Conservation (phyloP, 2,797 vertebrate species). For the Galaxias olidus region DNA sequence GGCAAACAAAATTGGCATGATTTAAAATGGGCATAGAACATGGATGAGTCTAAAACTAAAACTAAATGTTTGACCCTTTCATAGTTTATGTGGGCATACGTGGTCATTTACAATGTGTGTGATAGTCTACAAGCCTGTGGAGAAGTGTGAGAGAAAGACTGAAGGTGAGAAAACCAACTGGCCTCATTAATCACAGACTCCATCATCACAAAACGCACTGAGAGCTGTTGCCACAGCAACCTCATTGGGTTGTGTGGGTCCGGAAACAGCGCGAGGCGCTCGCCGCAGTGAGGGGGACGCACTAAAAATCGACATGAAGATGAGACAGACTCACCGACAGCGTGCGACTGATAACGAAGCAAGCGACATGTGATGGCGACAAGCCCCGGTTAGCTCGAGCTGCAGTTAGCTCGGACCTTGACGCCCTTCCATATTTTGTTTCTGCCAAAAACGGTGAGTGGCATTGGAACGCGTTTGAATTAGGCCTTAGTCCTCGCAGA, state of each 20-base stretch:
- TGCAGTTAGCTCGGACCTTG: slow-evolving; percentile 10
- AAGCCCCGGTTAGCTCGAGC: slow-evolving; percentile 3
- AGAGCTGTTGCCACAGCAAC: slow-evolving; percentile 64
- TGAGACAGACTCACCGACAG: slow-evolving; percentile 53
- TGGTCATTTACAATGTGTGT: too few relatives aligned
- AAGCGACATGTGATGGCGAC: slow-evolving; percentile 22
- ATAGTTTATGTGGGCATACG: too few relatives aligned
- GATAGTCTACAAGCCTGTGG: too few relatives aligned
- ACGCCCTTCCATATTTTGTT: not conserved
- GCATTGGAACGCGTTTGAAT: not conserved
- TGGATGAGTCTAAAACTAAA: too few relatives aligned
- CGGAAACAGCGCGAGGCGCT: slow-evolving; percentile 38
- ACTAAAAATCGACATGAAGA: slow-evolving; percentile 42
- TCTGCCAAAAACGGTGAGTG: slow-evolving; percentile 1
- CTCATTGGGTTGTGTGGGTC: slow-evolving; percentile 43
- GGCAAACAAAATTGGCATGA: too few relatives aligned
- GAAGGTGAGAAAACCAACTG: too few relatives aligned
- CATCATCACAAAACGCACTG: slow-evolving; percentile 36
- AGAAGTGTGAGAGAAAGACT: too few relatives aligned
- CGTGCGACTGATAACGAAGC: slow-evolving; percentile 28
- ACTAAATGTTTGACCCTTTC: too few relatives aligned
- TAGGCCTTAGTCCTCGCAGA: too few relatives aligned
- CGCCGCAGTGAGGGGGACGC: slow-evolving; percentile 61
- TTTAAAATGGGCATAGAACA: too few relatives aligned
- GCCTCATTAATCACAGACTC: too few relatives aligned